These are phyloP conservation scores for Eptatretus burgeri DNA, from an alignment of 2,113 vertebrate species.

Conservation along the genomic window DNA sequence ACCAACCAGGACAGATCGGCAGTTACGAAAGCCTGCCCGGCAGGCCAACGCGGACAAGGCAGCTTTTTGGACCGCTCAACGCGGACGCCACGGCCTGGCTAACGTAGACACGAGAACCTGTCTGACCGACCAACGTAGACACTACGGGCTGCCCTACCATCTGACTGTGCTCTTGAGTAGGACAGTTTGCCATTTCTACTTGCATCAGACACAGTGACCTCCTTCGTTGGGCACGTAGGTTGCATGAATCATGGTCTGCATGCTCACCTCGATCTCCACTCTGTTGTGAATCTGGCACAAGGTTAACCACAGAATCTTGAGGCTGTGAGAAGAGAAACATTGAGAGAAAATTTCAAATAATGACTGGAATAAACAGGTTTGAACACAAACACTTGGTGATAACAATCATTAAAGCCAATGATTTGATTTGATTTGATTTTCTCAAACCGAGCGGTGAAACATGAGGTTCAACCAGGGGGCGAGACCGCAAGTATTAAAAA, in stretches of 20 bases:
- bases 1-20: too few relatives aligned
- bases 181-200: too few relatives aligned
- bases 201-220: too few relatives aligned
- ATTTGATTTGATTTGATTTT: neutral
- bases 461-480: neutral
- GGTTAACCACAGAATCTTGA: constrained; percentile 79
- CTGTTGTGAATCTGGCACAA: constrained; percentile 75
- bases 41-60: too few relatives aligned
- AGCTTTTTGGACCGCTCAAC: too few relatives aligned
- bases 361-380: neutral
- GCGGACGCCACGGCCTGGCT: too few relatives aligned
- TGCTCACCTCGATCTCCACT: constrained; percentile 63
- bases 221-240: neutral
- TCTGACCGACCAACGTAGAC: too few relatives aligned
- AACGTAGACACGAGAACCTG: too few relatives aligned
- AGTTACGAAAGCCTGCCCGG: too few relatives aligned
- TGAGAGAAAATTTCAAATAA: neutral
- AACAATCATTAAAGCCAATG: neutral
- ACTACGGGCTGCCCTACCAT: too few relatives aligned
- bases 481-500: neutral
- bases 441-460: neutral
- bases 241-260: neutral
- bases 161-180: too few relatives aligned
- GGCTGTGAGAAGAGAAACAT: constrained; percentile 20
- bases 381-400: neutral